Evolutionary conservation across 2,888 invertebrate genomes (phyloP).

Genomic region (Leucophora obtusa): DNA sequence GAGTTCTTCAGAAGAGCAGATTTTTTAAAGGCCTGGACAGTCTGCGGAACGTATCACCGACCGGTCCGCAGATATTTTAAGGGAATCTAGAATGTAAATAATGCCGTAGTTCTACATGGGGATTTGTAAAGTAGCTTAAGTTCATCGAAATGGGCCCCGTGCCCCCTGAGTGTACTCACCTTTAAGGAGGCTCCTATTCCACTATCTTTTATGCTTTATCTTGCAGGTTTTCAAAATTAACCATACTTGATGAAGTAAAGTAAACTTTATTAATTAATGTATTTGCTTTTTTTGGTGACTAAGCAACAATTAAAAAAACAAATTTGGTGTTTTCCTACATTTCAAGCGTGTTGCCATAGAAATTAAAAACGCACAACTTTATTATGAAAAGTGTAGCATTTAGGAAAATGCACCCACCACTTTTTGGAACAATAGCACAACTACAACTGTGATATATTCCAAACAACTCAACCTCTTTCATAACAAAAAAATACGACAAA

Average conservation of each 20-base stretch:
- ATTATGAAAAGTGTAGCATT: slow-evolving; percentile 23
- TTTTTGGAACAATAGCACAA: not conserved
- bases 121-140: too few species aligned
- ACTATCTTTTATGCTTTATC: too few species aligned
- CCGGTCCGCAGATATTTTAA: too few species aligned
- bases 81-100: too few species aligned
- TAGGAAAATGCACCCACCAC: slow-evolving; percentile 16
- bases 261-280: slow-evolving; percentile 15
- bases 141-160: too few species aligned
- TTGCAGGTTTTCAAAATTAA: too few species aligned
- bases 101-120: too few species aligned
- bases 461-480: slow-evolving; percentile 6
- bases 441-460: not conserved
- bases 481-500: slow-evolving; percentile 7
- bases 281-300: slow-evolving; percentile 23
- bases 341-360: slow-evolving; percentile 27
- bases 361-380: slow-evolving; percentile 24
- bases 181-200: too few species aligned
- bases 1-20: too few species aligned
- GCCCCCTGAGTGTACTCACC: too few species aligned
- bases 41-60: too few species aligned
- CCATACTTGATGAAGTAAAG: not conserved
- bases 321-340: not conserved
- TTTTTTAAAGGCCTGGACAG: too few species aligned
- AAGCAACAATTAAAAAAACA: slow-evolving; percentile 33